Percentiles rank a stretch among this genome's conserved stretches.
Evolutionary conservation across 2,113 vertebrate genomes (phyloP).

Genomic region (Podiceps cristatus): DNA sequence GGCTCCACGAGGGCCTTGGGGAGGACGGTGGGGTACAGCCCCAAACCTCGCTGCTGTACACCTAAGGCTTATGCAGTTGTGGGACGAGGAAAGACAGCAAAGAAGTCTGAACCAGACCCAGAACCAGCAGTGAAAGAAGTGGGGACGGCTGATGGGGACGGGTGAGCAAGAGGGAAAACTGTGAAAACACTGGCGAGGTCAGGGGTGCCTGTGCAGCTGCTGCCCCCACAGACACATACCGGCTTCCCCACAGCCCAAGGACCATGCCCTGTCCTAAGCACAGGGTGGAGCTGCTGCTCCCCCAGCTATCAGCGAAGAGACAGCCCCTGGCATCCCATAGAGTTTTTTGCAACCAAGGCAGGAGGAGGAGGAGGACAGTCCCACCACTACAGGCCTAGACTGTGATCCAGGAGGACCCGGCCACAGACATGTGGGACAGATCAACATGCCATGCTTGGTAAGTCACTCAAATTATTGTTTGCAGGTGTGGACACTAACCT

Average conservation of each 20-base stretch:
- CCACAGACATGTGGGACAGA: not conserved
- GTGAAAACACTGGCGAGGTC: fast-evolving
- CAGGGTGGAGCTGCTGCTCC: not conserved
- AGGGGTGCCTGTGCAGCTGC: not conserved
- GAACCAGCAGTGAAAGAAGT: not conserved
- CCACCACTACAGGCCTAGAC: not conserved
- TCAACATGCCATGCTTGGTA: not conserved
- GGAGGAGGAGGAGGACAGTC: not conserved
- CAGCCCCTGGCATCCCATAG: not conserved
- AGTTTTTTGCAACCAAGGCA: not conserved
- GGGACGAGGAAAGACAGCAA: not conserved
- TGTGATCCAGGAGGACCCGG: not conserved
- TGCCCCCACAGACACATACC: fast-evolving
- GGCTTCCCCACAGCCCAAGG: not conserved
- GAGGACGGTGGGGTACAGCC: not conserved
- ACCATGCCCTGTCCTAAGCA: not conserved
- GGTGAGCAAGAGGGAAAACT: not conserved
- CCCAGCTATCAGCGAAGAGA: not conserved
- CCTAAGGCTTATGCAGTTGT: not conserved
- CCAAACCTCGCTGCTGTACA: not conserved
- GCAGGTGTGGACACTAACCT: not conserved
- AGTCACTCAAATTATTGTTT: not conserved
- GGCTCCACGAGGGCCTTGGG: not conserved
- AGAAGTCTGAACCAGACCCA: not conserved
- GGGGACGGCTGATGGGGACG: not conserved